Percentiles rank a stretch among this genome's conserved stretches.
phyloP scores from a whole-genome alignment of 1,140 invertebrate genomes.

The Listronotus bonariensis region DNA sequence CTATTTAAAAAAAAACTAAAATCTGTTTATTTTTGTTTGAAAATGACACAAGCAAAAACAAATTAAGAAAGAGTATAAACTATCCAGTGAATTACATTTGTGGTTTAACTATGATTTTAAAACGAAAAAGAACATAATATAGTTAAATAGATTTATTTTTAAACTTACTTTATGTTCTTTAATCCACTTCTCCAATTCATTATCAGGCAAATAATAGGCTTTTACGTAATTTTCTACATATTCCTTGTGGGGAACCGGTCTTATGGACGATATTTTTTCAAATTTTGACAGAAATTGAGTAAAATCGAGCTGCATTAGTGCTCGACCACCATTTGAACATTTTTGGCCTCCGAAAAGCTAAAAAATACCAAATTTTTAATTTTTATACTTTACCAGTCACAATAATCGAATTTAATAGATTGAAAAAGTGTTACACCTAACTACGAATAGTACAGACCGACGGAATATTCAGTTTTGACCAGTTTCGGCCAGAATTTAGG shows the following conservation, averaged over 20 bases:
- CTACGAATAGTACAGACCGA: too few species aligned
- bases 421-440: constrained; percentile 1
- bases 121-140: too few species aligned
- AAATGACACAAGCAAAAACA: too few species aligned
- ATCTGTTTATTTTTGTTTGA: too few species aligned
- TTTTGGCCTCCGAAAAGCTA: constrained; percentile 86
- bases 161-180: constrained; percentile 73
- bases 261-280: constrained; percentile 79
- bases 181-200: constrained; percentile 87
- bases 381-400: too few species aligned
- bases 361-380: constrained; percentile 36
- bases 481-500: too few species aligned
- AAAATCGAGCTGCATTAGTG: constrained; percentile 97
- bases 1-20: too few species aligned
- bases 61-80: too few species aligned
- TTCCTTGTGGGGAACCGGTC: constrained; percentile 85
- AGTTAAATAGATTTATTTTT: too few species aligned
- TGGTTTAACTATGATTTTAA: too few species aligned
- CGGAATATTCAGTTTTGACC: too few species aligned
- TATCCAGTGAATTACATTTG: too few species aligned
- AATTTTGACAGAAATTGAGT: constrained; percentile 92
- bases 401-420: constrained; percentile 7
- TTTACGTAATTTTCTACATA: constrained; percentile 96
- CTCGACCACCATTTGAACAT: constrained; percentile 94
- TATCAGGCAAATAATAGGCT: constrained; percentile 92